Evolutionary conservation across 2,797 vertebrate species (phyloP).

Genomic region (Onychomys arenicola): DNA sequence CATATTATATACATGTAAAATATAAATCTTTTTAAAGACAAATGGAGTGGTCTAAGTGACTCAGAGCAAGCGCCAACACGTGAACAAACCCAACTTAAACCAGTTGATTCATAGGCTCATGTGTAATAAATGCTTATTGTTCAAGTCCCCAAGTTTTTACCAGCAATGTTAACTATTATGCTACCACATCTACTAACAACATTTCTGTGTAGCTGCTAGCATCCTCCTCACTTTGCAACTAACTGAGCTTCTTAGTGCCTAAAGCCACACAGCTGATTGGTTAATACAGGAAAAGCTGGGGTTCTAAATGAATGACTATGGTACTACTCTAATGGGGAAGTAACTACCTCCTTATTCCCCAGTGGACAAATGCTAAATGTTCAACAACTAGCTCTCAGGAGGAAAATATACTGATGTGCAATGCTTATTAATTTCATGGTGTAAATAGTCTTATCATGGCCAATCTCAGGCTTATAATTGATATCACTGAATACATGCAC

Average conservation of each 20-base stretch:
- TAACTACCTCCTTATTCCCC: not conserved
- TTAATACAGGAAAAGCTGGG: not conserved
- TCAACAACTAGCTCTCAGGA: slow-evolving; percentile 10
- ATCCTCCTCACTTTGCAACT: not conserved
- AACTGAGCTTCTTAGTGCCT: not conserved
- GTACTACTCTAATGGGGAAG: not conserved
- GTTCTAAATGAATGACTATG: not conserved
- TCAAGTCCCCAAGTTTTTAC: not conserved
- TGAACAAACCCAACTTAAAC: not conserved
- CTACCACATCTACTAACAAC: not conserved
- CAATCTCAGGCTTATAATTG: slow-evolving; percentile 44
- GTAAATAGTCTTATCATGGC: not conserved
- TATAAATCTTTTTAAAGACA: not conserved
- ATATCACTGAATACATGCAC: not conserved
- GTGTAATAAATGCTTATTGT: not conserved
- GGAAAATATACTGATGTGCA: not conserved
- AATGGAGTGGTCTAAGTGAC: not conserved
- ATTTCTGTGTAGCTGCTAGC: not conserved
- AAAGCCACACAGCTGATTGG: not conserved
- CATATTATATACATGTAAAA: not conserved
- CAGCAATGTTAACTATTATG: not conserved
- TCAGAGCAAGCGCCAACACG: not conserved
- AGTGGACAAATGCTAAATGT: not conserved
- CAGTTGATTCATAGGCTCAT: not conserved
- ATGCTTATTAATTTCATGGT: slow-evolving; percentile 20